phyloP scores from a whole-genome alignment of 1,140 invertebrate genomes.

The Polyergus mexicanus region DNA sequence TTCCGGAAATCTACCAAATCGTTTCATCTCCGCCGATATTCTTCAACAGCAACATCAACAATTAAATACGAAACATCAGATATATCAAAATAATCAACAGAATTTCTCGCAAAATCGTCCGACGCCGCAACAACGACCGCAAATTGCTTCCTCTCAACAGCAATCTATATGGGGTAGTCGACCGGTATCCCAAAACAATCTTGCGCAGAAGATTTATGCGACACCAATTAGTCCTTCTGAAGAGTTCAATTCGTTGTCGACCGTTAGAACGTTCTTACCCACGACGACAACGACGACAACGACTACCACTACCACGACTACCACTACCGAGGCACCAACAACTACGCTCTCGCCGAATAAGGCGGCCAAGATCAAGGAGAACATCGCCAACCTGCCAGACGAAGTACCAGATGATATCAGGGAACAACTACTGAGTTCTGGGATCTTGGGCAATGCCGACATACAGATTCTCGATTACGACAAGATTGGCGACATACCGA shows the following conservation, averaged over 20 bases:
- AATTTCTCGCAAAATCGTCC: constrained; percentile 77
- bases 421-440: constrained; percentile 93
- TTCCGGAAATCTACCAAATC: constrained; percentile 55
- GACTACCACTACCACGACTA: constrained; percentile 68
- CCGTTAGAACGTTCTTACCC: constrained; percentile 54
- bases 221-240: constrained; percentile 79
- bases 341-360: constrained; percentile 82
- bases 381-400: constrained; percentile 90
- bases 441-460: constrained; percentile 94
- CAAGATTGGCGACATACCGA: constrained; percentile 94
- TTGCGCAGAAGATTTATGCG: constrained; percentile 82
- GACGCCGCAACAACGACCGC: constrained; percentile 73
- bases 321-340: constrained; percentile 73
- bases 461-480: constrained; percentile 95
- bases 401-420: constrained; percentile 95
- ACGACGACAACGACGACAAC: constrained; percentile 67
- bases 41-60: constrained; percentile 81
- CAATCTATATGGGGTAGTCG: constrained; percentile 81
- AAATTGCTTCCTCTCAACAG: constrained; percentile 40
- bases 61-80: constrained; percentile 77
- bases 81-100: constrained; percentile 74
- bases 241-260: constrained; percentile 68
- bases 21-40: constrained; percentile 73
- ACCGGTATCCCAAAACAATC: constrained; percentile 64
- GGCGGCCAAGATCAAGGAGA: constrained; percentile 87